A percentile compares a stretch with the other conserved stretches of the same genome.
Evolutionary conservation across 2,888 invertebrate genomes (phyloP).

Genomic region (Drosophila birchii): DNA sequence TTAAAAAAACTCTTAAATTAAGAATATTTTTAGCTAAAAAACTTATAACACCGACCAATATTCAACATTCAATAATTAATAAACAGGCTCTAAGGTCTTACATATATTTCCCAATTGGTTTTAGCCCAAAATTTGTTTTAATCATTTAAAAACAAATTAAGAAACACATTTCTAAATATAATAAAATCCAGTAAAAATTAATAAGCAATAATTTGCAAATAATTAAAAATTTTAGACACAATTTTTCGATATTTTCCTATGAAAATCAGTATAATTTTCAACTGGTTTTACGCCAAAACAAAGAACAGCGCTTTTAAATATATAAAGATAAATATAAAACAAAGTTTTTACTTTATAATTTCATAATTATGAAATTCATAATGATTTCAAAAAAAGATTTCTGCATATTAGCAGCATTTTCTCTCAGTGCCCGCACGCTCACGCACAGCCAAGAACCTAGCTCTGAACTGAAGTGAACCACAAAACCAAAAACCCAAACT

Average conservation of each 20-base stretch:
- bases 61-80: no score
- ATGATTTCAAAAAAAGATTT: neutral
- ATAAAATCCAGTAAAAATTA: no score
- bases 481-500: neutral
- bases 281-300: neutral
- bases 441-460: constrained; percentile 21
- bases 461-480: constrained; percentile 19
- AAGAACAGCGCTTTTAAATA: neutral
- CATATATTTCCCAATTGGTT: neutral
- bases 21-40: no score
- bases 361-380: no score
- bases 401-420: neutral
- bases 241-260: neutral
- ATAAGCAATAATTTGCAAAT: no score
- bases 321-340: neutral
- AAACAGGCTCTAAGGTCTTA: no score
- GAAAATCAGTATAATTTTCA: neutral
- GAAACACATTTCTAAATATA: no score
- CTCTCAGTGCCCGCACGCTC: constrained; percentile 16
- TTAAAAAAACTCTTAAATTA: neutral
- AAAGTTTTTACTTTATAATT: neutral
- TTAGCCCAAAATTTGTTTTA: neutral
- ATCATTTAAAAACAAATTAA: neutral
- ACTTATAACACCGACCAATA: no score
- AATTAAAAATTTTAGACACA: no score